Evolutionary conservation across 2,113 vertebrate genomes (phyloP).

Genomic region (Serinus canaria): DNA sequence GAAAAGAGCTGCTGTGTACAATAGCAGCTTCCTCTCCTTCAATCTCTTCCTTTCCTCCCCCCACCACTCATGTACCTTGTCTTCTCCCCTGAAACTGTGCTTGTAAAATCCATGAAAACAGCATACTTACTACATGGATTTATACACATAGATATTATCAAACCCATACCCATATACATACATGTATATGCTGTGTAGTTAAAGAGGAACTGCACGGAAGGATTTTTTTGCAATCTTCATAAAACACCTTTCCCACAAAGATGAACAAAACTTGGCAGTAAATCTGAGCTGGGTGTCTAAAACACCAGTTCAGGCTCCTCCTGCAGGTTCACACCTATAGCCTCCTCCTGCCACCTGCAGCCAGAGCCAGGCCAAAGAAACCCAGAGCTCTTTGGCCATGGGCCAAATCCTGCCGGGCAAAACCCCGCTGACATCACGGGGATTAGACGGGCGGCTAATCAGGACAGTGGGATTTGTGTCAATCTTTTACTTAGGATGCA

Average conservation of each 20-base stretch:
- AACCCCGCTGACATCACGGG: neutral
- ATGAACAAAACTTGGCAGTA: neutral
- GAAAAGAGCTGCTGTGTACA: neutral
- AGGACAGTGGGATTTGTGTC: neutral
- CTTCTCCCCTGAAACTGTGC: neutral
- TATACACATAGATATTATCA: neutral
- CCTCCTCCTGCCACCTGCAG: neutral
- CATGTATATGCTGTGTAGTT: neutral
- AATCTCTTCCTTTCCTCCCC: neutral
- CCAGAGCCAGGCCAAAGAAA: neutral
- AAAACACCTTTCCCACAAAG: neutral
- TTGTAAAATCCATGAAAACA: neutral
- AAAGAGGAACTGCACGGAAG: neutral
- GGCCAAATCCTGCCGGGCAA: neutral
- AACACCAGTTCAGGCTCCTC: neutral
- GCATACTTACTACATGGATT: neutral
- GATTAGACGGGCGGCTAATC: neutral
- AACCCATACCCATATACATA: neutral
- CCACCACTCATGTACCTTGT: rapidly evolving
- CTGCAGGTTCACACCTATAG: neutral
- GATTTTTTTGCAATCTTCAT: neutral
- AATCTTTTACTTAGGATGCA: neutral
- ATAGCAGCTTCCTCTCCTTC: neutral
- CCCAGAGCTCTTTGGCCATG: neutral
- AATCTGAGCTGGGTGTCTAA: neutral